Evolutionary conservation across 2,113 vertebrate species (phyloP), one percentile per base, ranked within the genome.

Genomic region (Elanoides forficatus): DNA sequence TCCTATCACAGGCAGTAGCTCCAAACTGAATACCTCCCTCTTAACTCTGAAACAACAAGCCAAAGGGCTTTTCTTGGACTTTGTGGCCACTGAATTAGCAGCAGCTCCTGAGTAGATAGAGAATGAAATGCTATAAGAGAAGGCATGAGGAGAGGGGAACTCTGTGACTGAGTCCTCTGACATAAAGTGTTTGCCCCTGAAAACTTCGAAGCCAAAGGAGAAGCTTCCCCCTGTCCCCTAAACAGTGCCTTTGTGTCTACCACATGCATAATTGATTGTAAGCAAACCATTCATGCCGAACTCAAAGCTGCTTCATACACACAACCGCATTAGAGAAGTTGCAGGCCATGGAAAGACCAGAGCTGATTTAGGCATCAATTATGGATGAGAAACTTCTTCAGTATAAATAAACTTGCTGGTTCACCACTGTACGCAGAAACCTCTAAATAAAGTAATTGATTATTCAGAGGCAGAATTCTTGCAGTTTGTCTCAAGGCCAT

Each of bases 301-400:
- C 82, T 79, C 93, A 67, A 58, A 95, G 75, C 55, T 92, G 83
- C 67, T 86, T 67, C 30, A 0, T 59, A 27, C 50, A n/a, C 18
- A 3, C 0, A 0, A 59, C 73, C 79, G 91, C 96, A 56, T 65
- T 16, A 96, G 78, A 95, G 50, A 43, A 86, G 53, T 5, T 72
- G 36, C 50, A 76, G 85, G 34, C 43, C 71, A 25, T 66, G 92
- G 84, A 79, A 81, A 60, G 73, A 84, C 67, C 86, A 88, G 72
- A 81, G 72, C 73, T 89, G 80, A 95, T 91, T 82, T 82, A 85
- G 76, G 27, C 83, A 73, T 93, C 90, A 95, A 86, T 93, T 96
- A 96, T 85, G 59, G 91, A 97, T 86, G 81, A 87, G 78, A 67
- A 86, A 79, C 56, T 78, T 95, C 82, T 60, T 84, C 74, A 74